These are phyloP conservation scores for Synergus japonicus DNA, from an alignment of 2,888 invertebrate genomes.

Conservation along the genomic window DNA sequence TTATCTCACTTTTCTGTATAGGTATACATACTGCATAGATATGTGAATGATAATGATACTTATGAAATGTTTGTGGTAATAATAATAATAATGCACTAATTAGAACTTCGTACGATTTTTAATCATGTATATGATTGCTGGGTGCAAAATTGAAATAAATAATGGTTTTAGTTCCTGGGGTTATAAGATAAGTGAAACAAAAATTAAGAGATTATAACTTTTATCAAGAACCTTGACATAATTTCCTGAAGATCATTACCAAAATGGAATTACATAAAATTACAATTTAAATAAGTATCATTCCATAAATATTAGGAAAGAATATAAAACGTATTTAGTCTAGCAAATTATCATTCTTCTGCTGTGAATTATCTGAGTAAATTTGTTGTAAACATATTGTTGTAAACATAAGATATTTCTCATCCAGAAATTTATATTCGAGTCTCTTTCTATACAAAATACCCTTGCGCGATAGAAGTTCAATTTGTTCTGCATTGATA, in stretches of 20 bases:
- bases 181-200: not conserved
- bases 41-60: too few species aligned
- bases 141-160: not conserved
- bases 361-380: not conserved
- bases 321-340: not conserved
- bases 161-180: not conserved
- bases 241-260: not conserved
- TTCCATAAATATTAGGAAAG: not conserved
- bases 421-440: not conserved
- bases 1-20: not conserved
- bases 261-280: not conserved
- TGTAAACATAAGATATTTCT: not conserved
- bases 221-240: not conserved
- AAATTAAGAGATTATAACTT: not conserved
- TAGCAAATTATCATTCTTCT: not conserved
- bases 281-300: not conserved
- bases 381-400: conserved; percentile 7
- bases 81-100: not conserved
- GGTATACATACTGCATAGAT: too few species aligned
- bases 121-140: not conserved
- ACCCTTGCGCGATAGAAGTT: not conserved
- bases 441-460: not conserved
- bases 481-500: not conserved
- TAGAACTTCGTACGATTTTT: not conserved
- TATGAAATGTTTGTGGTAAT: too few species aligned